phyloP scores from a whole-genome alignment of 2,888 invertebrate species.

The Eupsilia transversa region DNA sequence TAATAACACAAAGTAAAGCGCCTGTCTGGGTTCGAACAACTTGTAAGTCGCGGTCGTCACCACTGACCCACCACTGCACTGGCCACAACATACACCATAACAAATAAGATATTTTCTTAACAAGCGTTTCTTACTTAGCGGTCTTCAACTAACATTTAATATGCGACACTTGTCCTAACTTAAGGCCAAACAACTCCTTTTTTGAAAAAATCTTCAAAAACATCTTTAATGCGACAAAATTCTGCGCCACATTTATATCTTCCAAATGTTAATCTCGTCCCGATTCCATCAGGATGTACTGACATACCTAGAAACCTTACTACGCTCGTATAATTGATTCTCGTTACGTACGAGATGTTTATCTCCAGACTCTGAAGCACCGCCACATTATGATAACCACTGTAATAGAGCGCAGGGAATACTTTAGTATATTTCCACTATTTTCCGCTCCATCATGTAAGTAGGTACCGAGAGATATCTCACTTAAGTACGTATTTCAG shows the following conservation, averaged over 20 bases:
- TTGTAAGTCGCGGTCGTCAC: too few relatives aligned
- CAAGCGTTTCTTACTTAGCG: neutral
- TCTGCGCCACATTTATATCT: constrained; percentile 39
- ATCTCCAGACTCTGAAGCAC: constrained; percentile 43
- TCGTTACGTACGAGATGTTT: constrained; percentile 49
- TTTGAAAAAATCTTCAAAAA: neutral
- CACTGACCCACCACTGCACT: too few relatives aligned
- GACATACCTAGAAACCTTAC: constrained; percentile 10
- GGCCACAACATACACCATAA: too few relatives aligned
- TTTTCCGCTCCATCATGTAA: constrained; percentile 56
- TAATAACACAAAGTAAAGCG: too few relatives aligned
- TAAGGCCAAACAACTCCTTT: neutral
- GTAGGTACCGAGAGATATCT: constrained; percentile 48
- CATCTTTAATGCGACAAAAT: constrained; percentile 33
- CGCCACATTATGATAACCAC: constrained; percentile 56
- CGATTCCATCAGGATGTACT: constrained; percentile 5
- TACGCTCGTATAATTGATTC: constrained; percentile 56
- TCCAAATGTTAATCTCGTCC: constrained; percentile 13
- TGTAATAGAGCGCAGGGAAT: constrained; percentile 56
- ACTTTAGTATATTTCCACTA: constrained; percentile 57
- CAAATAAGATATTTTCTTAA: too few relatives aligned
- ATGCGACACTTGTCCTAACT: neutral
- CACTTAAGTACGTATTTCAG: constrained; percentile 52
- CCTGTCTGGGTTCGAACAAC: too few relatives aligned
- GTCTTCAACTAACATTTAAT: neutral